Base-by-base conservation (phyloP, 2,888 invertebrate species). In the Eremobia ochroleuca region DNA sequence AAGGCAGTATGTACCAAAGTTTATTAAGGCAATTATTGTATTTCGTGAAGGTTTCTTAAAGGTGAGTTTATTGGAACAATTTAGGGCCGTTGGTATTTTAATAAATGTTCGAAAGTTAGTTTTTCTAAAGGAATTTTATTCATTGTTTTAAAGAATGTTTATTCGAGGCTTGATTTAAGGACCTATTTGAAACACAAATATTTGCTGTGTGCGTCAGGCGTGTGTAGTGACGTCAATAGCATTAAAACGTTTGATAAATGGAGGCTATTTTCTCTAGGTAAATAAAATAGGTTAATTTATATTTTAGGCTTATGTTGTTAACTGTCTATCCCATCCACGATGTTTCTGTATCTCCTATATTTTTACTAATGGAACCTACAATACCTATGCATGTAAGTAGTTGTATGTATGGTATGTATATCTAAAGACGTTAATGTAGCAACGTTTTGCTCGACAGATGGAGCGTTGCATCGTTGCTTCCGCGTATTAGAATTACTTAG, bases 1-100 rank as follows among this genome's bases (percentile, higher is more conserved):
- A 34, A 43, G 4, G 21, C 8, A 43, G 15, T 61, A 43, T 43
- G 62, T 18, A 8, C 4, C n/a, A 49, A 52, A 68, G 21, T 55
- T 71, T 15, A 61, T 37, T 18, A 67, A 52, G 31, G 8, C 18
- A 59, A 62, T n/a, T 31, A 74, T n/a, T n/a, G n/a, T n/a, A n/a
- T 64, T 61, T 83, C n/a, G 18, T 59, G 25, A 78, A 78, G 21
- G 43, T 77, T 67, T 43, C 18, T 15, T 18, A 65, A 73, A 77
- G 49, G 67, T 59, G 49, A 69, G 9, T 66, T 72, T 72, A 18
- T 4, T 6, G 67, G 40, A 43, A 37, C 9, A n/a, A 28, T 37
- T 0, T 43, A 49, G 34, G 34, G 49, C 11, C 69, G 34, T 55
- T 58, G 62, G 61, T 25, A 66, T 83, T 83, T 74, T 40, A 58